Conservation (phyloP, 2,113 vertebrate species). For the Aspiorhynchus laticeps region DNA sequence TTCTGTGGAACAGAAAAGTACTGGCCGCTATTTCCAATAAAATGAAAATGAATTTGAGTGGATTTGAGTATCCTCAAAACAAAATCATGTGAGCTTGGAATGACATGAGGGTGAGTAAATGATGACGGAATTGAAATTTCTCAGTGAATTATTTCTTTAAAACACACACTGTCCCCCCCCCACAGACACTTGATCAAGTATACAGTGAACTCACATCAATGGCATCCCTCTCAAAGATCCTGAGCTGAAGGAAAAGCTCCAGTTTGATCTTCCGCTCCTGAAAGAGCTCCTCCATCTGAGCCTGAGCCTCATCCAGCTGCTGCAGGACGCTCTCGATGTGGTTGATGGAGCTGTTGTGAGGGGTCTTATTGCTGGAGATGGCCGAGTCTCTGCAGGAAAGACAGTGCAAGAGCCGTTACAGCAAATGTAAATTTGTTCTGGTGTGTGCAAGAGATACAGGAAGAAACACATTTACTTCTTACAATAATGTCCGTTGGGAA, state of each 20-base stretch:
- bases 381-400: slow-evolving; percentile 86
- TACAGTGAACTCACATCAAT: slow-evolving; percentile 87
- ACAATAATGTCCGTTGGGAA: background rate
- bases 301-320: slow-evolving; percentile 97
- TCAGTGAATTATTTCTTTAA: background rate
- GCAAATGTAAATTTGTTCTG: background rate
- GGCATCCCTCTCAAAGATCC: slow-evolving; percentile 96
- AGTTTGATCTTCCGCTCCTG: slow-evolving; percentile 99
- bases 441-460: background rate
- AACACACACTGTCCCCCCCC: no score
- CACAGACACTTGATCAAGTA: background rate
- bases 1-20: background rate
- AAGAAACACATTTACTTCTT: background rate
- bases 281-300: slow-evolving; percentile 99
- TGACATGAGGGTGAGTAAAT: background rate
- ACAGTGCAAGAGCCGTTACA: background rate
- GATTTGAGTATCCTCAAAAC: background rate
- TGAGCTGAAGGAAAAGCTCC: slow-evolving; percentile 96
- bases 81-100: background rate
- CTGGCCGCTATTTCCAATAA: background rate
- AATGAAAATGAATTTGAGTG: background rate
- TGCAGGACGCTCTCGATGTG: slow-evolving; percentile 98
- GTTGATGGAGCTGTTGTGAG: slow-evolving; percentile 98
- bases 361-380: slow-evolving; percentile 98
- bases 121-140: background rate